phyloP scores from a whole-genome alignment of 2,797 vertebrate species.

The Gymnoscopelus braueri region DNA sequence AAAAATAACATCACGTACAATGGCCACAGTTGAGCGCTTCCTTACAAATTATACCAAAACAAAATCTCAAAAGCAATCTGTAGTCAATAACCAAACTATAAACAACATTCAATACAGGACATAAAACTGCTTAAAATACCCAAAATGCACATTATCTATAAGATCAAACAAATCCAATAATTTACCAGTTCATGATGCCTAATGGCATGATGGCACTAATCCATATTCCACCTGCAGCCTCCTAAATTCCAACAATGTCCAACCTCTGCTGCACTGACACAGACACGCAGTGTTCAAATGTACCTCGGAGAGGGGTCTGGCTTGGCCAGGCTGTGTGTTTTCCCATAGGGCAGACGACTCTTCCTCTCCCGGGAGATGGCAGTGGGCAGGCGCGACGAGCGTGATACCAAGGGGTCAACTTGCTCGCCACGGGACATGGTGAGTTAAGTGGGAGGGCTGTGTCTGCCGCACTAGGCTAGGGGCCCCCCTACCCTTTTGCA shows the following conservation, averaged over 20 bases:
- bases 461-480: slow-evolving; percentile 40
- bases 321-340: slow-evolving; percentile 48
- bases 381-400: slow-evolving; percentile 73
- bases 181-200: slow-evolving; percentile 67
- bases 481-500: slow-evolving; percentile 52
- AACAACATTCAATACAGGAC: no score
- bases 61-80: no score
- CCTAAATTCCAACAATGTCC: slow-evolving; percentile 19
- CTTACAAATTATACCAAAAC: no score
- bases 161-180: slow-evolving; percentile 12
- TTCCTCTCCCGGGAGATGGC: slow-evolving; percentile 72
- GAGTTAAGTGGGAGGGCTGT: slow-evolving; percentile 57
- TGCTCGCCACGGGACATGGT: slow-evolving; percentile 75
- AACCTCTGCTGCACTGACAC: background rate
- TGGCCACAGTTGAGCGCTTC: no score
- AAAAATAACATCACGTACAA: no score
- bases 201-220: slow-evolving; percentile 31
- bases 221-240: slow-evolving; percentile 21
- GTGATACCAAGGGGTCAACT: slow-evolving; percentile 65
- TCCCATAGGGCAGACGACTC: slow-evolving; percentile 72
- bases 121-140: no score
- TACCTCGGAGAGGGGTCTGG: slow-evolving; percentile 75
- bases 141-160: no score
- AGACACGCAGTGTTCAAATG: slow-evolving; percentile 28
- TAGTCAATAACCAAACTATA: no score